Percentiles rank a stretch among this genome's conserved stretches.
Conservation (phyloP, 92 coral and sea anemone species). For the Actinostola sp. region DNA sequence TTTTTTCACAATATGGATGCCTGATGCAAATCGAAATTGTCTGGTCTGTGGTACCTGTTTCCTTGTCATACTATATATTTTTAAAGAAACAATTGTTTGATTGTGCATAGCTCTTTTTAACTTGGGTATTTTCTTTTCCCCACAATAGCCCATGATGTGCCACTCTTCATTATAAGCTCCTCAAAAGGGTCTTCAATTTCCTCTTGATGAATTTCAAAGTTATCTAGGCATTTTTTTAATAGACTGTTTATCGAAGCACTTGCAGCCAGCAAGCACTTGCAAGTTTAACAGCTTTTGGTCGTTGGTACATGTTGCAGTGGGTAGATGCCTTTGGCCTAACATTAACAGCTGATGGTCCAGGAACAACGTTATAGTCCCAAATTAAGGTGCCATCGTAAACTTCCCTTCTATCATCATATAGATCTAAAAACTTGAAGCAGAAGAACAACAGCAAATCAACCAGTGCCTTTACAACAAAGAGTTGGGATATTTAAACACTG, state of each 20-base stretch:
- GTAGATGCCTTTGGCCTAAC: conserved; percentile 9
- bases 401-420: background rate
- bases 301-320: background rate
- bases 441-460: too few relatives aligned
- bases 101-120: conserved; percentile 43
- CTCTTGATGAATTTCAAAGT: background rate
- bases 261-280: conserved; percentile 14
- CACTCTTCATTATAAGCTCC: too few relatives aligned
- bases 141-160: too few relatives aligned
- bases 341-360: conserved; percentile 26
- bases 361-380: conserved; percentile 46
- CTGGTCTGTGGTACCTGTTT: conserved; percentile 30
- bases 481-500: too few relatives aligned
- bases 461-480: too few relatives aligned
- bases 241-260: conserved; percentile 29
- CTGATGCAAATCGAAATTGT: conserved; percentile 35
- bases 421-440: background rate
- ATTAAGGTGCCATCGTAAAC: conserved; percentile 20
- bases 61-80: conserved; percentile 22
- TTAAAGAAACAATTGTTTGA: conserved; percentile 8
- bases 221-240: conserved; percentile 25
- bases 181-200: background rate
- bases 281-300: conserved; percentile 25
- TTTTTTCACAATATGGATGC: conserved; percentile 32
- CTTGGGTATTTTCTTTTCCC: conserved; percentile 19